Conservation (phyloP, 2,888 invertebrate genomes). For the Epirrhoe tristata region DNA sequence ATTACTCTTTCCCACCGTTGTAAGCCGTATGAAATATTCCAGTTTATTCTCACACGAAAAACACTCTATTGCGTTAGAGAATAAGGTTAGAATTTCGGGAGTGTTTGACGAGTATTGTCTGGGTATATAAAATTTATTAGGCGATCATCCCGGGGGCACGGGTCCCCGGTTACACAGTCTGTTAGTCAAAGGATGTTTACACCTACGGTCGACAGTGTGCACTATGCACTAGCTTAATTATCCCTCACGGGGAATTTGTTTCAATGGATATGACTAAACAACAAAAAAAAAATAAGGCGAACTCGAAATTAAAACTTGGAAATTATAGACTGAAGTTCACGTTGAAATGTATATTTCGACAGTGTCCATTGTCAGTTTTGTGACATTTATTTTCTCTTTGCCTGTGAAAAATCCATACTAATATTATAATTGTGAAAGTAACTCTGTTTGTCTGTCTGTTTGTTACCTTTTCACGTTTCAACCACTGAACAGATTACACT, state of each 20-base stretch:
- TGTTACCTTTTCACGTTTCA: too few relatives aligned
- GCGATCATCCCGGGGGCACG: slow-evolving; percentile 50
- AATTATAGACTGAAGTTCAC: too few relatives aligned
- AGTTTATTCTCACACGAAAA: slow-evolving; percentile 15
- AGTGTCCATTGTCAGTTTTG: too few relatives aligned
- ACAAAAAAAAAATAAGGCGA: background rate
- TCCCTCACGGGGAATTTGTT: slow-evolving; percentile 36
- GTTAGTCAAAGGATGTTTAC: slow-evolving; percentile 63
- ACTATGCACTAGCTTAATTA: slow-evolving; percentile 65
- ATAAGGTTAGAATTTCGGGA: slow-evolving; percentile 38
- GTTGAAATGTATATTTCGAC: too few relatives aligned
- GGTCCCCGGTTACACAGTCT: slow-evolving; percentile 53
- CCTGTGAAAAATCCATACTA: too few relatives aligned
- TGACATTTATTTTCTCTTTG: too few relatives aligned
- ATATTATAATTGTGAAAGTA: too few relatives aligned
- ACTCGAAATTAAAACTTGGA: too few relatives aligned
- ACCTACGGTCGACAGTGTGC: slow-evolving; percentile 50
- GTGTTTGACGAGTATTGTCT: slow-evolving; percentile 38
- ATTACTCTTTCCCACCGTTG: slow-evolving; percentile 43
- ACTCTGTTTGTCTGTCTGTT: too few relatives aligned
- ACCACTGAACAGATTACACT: too few relatives aligned
- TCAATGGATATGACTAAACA: slow-evolving; percentile 42
- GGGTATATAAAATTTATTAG: slow-evolving; percentile 57
- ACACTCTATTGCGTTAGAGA: background rate
- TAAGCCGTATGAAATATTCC: slow-evolving; percentile 50